A percentile compares a stretch with the other conserved stretches of the same genome.
Conservation (phyloP, 1,140 invertebrate species). For the Stegodyphus dumicola region DNA sequence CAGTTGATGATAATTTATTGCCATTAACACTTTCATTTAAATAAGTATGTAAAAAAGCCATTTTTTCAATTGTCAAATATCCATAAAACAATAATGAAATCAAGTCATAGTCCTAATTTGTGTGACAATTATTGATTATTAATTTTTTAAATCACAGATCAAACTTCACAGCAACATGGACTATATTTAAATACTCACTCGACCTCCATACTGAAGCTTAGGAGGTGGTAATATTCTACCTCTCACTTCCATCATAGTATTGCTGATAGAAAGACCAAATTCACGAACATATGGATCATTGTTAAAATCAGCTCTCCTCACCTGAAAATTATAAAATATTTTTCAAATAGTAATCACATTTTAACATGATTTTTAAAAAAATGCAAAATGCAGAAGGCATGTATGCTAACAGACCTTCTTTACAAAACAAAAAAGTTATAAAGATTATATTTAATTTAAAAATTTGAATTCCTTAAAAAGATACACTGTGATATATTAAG, state of each 20-base stretch:
- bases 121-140: background rate
- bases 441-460: too few species aligned
- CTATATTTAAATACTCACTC: slow-evolving; percentile 68
- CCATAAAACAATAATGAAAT: too few species aligned
- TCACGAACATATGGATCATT: slow-evolving; percentile 98
- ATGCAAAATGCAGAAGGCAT: too few species aligned
- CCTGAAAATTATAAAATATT: slow-evolving; percentile 22
- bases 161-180: background rate
- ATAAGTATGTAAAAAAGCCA: too few species aligned
- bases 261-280: slow-evolving; percentile 96
- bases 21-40: too few species aligned
- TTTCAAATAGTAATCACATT: background rate
- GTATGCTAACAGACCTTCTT: too few species aligned
- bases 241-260: slow-evolving; percentile 99
- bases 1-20: too few species aligned
- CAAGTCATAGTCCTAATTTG: too few species aligned
- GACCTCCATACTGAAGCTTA: slow-evolving; percentile 98
- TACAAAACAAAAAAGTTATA: too few species aligned
- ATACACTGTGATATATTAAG: too few species aligned
- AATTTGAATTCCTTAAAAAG: too few species aligned
- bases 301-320: slow-evolving; percentile 89
- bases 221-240: slow-evolving; percentile 96
- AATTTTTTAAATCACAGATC: background rate
- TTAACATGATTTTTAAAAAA: background rate
- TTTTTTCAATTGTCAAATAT: too few species aligned